Base-by-base conservation (phyloP, 2,888 invertebrate species). In the Latrodectus elegans region DNA sequence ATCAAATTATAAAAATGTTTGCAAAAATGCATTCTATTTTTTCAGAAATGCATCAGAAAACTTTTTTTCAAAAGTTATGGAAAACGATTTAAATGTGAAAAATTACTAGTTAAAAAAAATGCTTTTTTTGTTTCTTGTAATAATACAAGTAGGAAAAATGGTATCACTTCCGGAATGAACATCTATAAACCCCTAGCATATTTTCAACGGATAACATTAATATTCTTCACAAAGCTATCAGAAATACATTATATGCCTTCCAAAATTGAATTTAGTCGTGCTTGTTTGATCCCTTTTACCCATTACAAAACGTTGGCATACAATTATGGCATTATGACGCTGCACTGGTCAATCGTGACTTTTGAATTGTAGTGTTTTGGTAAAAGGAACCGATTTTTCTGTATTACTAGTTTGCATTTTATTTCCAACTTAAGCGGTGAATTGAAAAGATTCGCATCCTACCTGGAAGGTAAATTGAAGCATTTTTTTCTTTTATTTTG, bases 211-310 rank as follows among this genome's bases (percentile, higher is more conserved):
- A 60, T 15, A n/a, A 60, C n/a, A 15, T 12, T 4, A 60, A 15
- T 60, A 12, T 60, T 12, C n/a, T 15, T 15, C 12, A 6, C 17
- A 68, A 55, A 65, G 72, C 86, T 77, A 81, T 86, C 76, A 86
- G 86, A 81, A 86, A 81, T 55, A 51, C 86, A 86, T 86, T 86
- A 86, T 14, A 79, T 64, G 22, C 26, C 38, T 1, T 68, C 3
- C 8, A 52, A 74, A 77, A 76, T 55, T 74, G 79, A 76, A 80
- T 76, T 75, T 64, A 74, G 80, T 85, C 74, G 60, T 72, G 77
- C 26, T 67, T 17, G 49, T 52, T 10, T 14, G n/a, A 72, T 15
- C 64, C 72, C 64, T 67, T 9, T 15, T 60, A 49, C 49, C 11
- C 76, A 76, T 65, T 38, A 65, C 22, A 51, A 77, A n/a, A 77